A percentile compares a stretch with the other conserved stretches of the same genome.
These are phyloP conservation scores for Eudemis profundana DNA, from an alignment of 2,888 invertebrate genomes.

Conservation along the genomic window DNA sequence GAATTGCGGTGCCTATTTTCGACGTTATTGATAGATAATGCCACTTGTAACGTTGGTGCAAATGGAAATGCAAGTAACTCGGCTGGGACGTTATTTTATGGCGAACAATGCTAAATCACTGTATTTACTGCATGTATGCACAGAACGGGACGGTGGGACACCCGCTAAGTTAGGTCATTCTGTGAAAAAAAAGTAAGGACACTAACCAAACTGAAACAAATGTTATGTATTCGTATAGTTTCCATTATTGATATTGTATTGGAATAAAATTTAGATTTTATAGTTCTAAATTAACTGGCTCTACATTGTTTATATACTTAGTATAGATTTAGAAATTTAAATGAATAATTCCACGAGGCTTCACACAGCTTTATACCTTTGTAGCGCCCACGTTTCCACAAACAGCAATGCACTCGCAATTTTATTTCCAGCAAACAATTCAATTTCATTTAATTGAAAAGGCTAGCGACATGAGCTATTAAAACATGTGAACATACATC, in stretches of 20 bases:
- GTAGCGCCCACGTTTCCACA: background rate
- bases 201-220: no score
- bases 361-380: background rate
- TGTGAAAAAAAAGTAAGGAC: no score
- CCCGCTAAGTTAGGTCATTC: no score
- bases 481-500: conserved; percentile 41
- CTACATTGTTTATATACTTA: no score
- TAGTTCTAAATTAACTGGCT: no score
- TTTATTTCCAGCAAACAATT: conserved; percentile 26
- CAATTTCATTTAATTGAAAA: conserved; percentile 37
- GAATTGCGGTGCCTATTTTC: conserved; percentile 83
- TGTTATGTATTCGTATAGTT: no score
- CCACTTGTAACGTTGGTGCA: conserved; percentile 66
- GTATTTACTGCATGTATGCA: background rate
- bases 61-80: conserved; percentile 55
- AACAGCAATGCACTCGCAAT: conserved; percentile 11
- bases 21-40: conserved; percentile 79
- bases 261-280: no score
- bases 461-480: conserved; percentile 32
- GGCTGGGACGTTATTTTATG: conserved; percentile 8
- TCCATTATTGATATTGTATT: no score
- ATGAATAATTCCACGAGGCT: background rate
- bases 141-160: no score
- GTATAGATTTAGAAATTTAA: background rate
- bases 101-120: background rate